These are phyloP conservation scores for Furnarius figulus DNA, from an alignment of 2,113 vertebrate species.

Conservation along the genomic window DNA sequence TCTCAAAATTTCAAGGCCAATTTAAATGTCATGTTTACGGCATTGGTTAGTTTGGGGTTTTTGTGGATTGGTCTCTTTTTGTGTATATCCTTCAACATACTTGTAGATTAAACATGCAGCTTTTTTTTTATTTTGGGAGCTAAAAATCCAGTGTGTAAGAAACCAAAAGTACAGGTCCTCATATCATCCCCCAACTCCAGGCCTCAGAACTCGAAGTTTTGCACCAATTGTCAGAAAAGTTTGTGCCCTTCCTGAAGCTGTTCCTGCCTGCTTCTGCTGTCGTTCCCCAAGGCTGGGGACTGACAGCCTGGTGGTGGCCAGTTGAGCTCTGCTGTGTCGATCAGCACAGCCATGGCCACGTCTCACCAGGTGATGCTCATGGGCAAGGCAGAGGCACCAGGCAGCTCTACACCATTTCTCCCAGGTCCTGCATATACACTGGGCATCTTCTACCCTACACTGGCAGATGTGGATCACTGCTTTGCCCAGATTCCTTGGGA, in stretches of 20 bases:
- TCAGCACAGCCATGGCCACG: fast-evolving
- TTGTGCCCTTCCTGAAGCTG: not conserved
- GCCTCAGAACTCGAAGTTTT: not conserved
- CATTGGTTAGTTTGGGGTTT: not conserved
- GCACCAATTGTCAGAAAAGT: not conserved
- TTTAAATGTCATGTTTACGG: not conserved
- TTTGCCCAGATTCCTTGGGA: not conserved
- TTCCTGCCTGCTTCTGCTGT: not conserved
- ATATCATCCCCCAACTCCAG: not conserved
- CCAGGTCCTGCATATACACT: fast-evolving
- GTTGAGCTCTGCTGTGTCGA: not conserved
- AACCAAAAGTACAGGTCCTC: not conserved
- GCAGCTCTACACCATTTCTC: fast-evolving
- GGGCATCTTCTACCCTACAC: fast-evolving
- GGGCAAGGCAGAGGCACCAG: not conserved
- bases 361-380: fast-evolving
- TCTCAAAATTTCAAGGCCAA: not conserved
- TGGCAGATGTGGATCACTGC: not conserved
- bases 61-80: not conserved
- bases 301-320: fast-evolving
- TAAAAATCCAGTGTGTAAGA: not conserved
- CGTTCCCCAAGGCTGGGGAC: fast-evolving
- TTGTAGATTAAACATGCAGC: not conserved
- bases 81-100: fast-evolving
- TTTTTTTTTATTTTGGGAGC: not conserved